A percentile compares a stretch with the other conserved stretches of the same genome.
phyloP scores from a whole-genome alignment of 2,888 invertebrate species.

The Ametastegia equiseti region DNA sequence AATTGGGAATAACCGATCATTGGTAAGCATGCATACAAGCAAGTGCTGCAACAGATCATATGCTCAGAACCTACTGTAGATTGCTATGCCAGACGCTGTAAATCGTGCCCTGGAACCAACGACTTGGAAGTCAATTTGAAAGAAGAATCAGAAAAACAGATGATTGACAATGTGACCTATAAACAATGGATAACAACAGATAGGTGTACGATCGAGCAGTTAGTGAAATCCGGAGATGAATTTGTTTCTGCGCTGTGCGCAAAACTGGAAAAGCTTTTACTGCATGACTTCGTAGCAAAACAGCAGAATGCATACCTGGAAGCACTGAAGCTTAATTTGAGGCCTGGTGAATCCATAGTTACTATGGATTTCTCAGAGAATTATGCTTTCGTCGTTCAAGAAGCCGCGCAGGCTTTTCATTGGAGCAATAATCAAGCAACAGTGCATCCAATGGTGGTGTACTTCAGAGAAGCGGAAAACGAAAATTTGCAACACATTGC shows the following conservation, averaged over 20 bases:
- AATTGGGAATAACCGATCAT: not conserved
- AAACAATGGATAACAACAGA: not conserved
- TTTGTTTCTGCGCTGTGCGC: not conserved
- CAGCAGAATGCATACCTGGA: not conserved
- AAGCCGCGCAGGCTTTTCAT: too few species aligned
- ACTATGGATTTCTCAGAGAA: not conserved
- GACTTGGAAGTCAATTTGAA: not conserved
- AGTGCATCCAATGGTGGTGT: not conserved
- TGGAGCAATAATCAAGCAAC: not conserved
- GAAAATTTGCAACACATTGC: not conserved
- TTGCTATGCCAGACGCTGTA: not conserved
- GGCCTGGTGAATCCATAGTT: not conserved
- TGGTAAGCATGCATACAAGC: not conserved
- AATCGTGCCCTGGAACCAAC: not conserved
- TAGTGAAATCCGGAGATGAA: not conserved
- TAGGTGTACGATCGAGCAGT: not conserved
- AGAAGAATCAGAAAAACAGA: not conserved
- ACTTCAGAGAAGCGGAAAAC: not conserved
- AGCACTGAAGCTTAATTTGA: not conserved
- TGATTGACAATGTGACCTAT: not conserved
- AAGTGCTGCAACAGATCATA: not conserved
- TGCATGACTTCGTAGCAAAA: not conserved
- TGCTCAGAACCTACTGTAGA: not conserved
- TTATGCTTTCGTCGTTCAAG: too few species aligned
- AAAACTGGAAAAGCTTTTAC: not conserved